Evolutionary conservation across 2,797 vertebrate genomes (phyloP).

Genomic region (Gouania willdenowi): DNA sequence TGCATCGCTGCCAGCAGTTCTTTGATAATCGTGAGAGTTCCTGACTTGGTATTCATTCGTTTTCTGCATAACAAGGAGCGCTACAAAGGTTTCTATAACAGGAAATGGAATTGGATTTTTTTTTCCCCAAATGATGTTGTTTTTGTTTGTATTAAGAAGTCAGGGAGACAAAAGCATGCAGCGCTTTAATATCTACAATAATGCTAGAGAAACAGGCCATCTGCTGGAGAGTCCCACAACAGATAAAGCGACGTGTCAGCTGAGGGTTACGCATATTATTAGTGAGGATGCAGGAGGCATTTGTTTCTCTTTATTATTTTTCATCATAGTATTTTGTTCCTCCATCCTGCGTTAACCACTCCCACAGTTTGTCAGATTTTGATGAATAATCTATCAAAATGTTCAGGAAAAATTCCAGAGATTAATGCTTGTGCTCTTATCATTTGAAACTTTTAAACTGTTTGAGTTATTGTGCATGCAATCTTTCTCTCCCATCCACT

Average conservation of each 20-base stretch:
- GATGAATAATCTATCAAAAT: too few species aligned
- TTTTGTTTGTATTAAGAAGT: conserved; percentile 38
- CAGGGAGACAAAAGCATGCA: conserved; percentile 30
- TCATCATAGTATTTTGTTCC: too few species aligned
- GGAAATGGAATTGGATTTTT: conserved; percentile 42
- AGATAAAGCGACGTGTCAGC: conserved; percentile 56
- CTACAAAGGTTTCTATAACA: conserved; percentile 27
- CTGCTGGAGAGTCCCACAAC: conserved; percentile 65
- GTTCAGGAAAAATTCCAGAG: too few species aligned
- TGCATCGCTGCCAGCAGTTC: background rate
- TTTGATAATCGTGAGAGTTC: background rate
- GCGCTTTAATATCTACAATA: conserved; percentile 54
- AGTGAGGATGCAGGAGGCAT: too few species aligned
- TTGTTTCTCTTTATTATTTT: too few species aligned
- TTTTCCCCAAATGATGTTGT: conserved; percentile 30
- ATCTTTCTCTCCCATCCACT: too few species aligned
- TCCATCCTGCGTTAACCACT: too few species aligned
- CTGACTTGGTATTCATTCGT: conserved; percentile 3
- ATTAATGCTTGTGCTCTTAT: too few species aligned
- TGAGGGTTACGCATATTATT: conserved; percentile 55
- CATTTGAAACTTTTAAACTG: too few species aligned
- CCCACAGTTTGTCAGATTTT: too few species aligned
- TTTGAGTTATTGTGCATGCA: too few species aligned
- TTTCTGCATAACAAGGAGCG: conserved; percentile 3
- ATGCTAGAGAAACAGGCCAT: conserved; percentile 37